These are phyloP conservation scores for Phataginus tricuspis DNA, from an alignment of 2,797 vertebrate genomes.

Conservation along the genomic window DNA sequence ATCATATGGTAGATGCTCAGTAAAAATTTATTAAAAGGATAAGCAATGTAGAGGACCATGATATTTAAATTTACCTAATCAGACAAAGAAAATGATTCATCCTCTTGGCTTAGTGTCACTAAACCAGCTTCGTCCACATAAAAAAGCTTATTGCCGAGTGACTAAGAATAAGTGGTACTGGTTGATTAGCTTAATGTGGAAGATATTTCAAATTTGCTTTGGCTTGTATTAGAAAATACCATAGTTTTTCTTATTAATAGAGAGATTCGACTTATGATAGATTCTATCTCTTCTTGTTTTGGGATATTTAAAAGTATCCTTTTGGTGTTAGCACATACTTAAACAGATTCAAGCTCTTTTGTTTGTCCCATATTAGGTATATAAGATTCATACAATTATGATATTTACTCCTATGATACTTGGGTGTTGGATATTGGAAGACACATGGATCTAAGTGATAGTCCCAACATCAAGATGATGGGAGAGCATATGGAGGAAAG, in stretches of 20 bases:
- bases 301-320: not conserved
- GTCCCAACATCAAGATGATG: not conserved
- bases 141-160: not conserved
- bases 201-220: not conserved
- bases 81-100: not conserved
- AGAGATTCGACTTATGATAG: not conserved
- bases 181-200: not conserved
- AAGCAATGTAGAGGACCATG: not conserved
- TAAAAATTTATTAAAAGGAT: not conserved
- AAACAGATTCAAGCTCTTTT: not conserved
- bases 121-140: not conserved
- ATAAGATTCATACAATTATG: not conserved
- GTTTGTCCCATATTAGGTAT: not conserved
- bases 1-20: not conserved
- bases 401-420: not conserved
- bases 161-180: not conserved
- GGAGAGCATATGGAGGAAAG: not conserved
- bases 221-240: not conserved
- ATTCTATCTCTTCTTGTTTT: not conserved
- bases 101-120: not conserved
- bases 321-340: not conserved
- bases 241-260: not conserved
- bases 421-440: not conserved
- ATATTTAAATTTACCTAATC: not conserved
- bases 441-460: not conserved